phyloP scores from a whole-genome alignment of 1,140 invertebrate genomes.

The Trichoplusia ni region DNA sequence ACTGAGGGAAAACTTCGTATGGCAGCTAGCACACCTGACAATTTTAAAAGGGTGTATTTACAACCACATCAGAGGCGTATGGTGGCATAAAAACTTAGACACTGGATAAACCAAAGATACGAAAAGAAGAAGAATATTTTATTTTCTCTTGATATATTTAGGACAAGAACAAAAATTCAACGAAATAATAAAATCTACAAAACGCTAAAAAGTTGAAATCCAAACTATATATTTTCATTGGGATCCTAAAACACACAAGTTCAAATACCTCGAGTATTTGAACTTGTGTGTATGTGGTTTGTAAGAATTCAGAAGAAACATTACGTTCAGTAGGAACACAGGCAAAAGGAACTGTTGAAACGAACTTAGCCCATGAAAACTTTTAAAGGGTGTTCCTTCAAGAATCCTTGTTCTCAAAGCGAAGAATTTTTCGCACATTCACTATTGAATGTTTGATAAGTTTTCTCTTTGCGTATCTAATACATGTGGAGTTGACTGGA shows the following conservation, averaged over 20 bases:
- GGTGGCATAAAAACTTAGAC: no score
- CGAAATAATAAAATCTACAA: no score
- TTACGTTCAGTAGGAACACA: neutral
- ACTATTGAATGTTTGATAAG: neutral
- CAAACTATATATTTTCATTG: neutral
- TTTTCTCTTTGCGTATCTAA: neutral
- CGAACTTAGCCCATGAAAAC: constrained; percentile 9
- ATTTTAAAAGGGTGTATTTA: no score
- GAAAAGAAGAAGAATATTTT: no score
- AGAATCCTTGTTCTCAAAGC: neutral
- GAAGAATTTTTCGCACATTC: neutral
- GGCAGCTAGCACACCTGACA: no score
- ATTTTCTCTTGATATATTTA: no score
- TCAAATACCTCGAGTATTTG: no score
- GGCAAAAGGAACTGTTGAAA: neutral
- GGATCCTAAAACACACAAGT: neutral
- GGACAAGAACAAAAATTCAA: no score
- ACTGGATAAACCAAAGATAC: no score
- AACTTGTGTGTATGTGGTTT: constrained; percentile 25
- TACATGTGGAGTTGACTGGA: neutral
- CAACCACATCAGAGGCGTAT: no score
- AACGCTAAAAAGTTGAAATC: neutral
- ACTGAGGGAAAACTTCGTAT: no score
- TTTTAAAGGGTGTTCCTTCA: neutral
- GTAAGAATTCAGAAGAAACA: neutral